Evolutionary conservation across 2,888 invertebrate species (phyloP), one percentile per base, ranked within the genome.

Genomic region (Drosophila meridiana): DNA sequence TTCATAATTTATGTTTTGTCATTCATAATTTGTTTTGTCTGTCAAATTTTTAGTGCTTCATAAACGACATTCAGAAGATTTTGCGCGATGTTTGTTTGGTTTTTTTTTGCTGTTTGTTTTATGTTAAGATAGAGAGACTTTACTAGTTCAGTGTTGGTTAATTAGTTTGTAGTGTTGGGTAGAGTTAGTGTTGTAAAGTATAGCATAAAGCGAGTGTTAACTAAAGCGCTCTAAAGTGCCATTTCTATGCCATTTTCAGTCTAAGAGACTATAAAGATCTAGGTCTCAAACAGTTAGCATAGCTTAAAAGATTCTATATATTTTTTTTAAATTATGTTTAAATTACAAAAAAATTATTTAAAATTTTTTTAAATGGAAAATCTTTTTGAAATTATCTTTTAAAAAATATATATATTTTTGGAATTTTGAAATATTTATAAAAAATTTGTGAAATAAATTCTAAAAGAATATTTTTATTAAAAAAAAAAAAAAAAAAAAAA

Each of bases 181-280:
- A 43, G 61, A 47, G 30, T 70, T 69, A 62, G 56, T 68, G 42
- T 55, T 66, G 60, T 30, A 50, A 57, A 53, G 36, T 52, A 26
- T 30, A 65, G 76, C 43, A 63, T 58, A 26, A 69, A 65, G 74
- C 75, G 59, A 58, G 74, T 66, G 69, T 66, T 13, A 53, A 63
- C 65, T 56, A 65, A 79, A 74, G 64, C 69, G 28, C 43, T 63
- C 59, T 69, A 79, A 56, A 20, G 34, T 13, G 20, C 20, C 50
- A 20, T 34, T 53, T 53, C 45, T 75, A 69, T 60, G 70, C 76
- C 73, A 76, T 61, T 69, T 71, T 89, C 76, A 89, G 89, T 89
- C 84, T 78, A 76, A 69, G 58, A 67, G 89, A 78, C 81, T 80
- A 72, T 73, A 62, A 67, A 40, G 58, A 53, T 45, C 50, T 50